Evolutionary conservation across 2,113 vertebrate genomes (phyloP).

Genomic region (Rostratula benghalensis): DNA sequence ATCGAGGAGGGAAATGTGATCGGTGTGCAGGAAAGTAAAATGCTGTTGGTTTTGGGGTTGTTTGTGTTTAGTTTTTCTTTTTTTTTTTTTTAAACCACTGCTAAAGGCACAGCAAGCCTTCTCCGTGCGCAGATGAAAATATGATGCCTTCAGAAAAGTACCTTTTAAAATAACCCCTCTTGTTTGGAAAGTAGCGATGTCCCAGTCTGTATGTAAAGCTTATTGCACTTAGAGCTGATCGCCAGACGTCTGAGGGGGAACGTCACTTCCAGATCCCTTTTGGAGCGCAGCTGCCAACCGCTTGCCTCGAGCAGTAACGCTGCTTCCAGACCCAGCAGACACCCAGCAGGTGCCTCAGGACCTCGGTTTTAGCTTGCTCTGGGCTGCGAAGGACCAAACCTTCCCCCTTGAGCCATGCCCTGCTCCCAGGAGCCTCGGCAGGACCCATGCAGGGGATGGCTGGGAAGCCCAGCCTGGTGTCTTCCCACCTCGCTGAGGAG

Average conservation of each 20-base stretch:
- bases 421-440: accelerated
- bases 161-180: background rate
- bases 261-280: background rate
- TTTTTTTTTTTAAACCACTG: background rate
- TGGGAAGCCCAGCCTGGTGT: background rate
- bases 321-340: background rate
- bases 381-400: background rate
- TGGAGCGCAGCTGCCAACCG: background rate
- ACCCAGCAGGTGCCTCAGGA: background rate
- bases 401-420: background rate
- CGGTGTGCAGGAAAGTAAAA: background rate
- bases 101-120: background rate
- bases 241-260: background rate
- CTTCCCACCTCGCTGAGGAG: background rate
- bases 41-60: background rate
- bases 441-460: background rate
- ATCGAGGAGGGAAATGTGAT: background rate
- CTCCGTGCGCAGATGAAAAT: background rate
- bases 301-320: background rate
- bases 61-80: too few species aligned
- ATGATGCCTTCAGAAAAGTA: background rate
- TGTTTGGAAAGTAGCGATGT: background rate
- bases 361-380: background rate
- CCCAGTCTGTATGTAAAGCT: background rate
- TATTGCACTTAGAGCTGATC: background rate